phyloP scores from a whole-genome alignment of 2,888 invertebrate genomes.

The Macrophya annulata region DNA sequence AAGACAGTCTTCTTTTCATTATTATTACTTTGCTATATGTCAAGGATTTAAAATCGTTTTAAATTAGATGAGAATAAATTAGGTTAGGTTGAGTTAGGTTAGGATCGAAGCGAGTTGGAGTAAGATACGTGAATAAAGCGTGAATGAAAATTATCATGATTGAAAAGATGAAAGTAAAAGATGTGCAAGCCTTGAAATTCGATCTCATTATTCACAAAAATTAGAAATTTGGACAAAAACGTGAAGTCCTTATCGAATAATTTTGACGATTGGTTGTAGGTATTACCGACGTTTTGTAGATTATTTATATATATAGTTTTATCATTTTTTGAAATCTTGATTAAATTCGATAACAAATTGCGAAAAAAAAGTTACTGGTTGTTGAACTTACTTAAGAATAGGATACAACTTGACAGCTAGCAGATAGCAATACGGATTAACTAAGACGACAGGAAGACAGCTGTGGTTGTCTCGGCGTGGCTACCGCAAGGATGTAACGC shows the following conservation, averaged over 20 bases:
- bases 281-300: background rate
- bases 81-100: background rate
- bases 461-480: background rate
- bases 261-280: background rate
- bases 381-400: background rate
- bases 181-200: background rate
- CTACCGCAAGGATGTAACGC: background rate
- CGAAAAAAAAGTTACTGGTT: background rate
- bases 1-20: background rate
- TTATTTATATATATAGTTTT: background rate
- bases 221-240: background rate
- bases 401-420: background rate
- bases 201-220: background rate
- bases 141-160: background rate
- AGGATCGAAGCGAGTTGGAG: background rate
- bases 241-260: background rate
- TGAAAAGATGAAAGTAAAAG: background rate
- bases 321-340: background rate
- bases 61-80: background rate
- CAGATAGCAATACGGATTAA: background rate
- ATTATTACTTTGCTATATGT: conserved; percentile 25
- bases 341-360: background rate
- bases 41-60: background rate
- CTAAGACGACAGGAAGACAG: background rate
- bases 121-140: background rate